Base-by-base conservation (phyloP, 2,113 vertebrate species). In the Grammomys dolichurus region DNA sequence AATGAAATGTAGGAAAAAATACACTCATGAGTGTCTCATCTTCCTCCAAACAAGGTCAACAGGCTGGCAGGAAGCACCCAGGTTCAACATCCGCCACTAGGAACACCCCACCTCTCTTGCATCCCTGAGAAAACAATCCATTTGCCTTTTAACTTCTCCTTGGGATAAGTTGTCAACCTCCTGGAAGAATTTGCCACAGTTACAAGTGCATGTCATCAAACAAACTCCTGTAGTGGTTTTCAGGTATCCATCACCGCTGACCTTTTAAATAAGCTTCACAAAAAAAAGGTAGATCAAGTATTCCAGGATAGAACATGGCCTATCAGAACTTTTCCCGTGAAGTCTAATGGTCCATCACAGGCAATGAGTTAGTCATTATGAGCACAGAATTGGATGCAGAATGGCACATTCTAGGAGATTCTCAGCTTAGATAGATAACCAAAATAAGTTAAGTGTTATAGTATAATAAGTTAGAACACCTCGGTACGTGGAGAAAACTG, bases 181-280 rank as follows among this genome's bases (percentile, higher is more conserved):
- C 75, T 87, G 63, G 6, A 87, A 94, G 65, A 93, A 90, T 17
- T 90, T 86, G 94, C 84, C 82, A 93, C 91, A 65, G 67, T 91
- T 94, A 87, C 77, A 97, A 91, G 93, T 65, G 26, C 31, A 75
- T 40, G 60, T 95, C 89, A 94, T 94, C 77, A 98, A 82, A 96
- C 46, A 84, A 89, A 5, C 75, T 67, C 40, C 24, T 60, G 72
- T 70, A 24, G 97, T 69, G 81, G 76, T 77, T 89, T 81, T 95
- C 89, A 78, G 77, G 67, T 89, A 94, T 76, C 51, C 67, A 96
- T 90, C 92, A 95, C 76, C 81, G 76, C 22, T 67, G 8, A 40
- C 67, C 94, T 96, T 89, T 90, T 95, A 95, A 97, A 88, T 90
- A 80, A 87, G 48, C 80, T 96, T 85, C 87, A 95, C 93, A 95